Evolutionary conservation across 2,888 invertebrate genomes (phyloP), one percentile per base, ranked within the genome.

Genomic region (Glaucopsyche alexis): DNA sequence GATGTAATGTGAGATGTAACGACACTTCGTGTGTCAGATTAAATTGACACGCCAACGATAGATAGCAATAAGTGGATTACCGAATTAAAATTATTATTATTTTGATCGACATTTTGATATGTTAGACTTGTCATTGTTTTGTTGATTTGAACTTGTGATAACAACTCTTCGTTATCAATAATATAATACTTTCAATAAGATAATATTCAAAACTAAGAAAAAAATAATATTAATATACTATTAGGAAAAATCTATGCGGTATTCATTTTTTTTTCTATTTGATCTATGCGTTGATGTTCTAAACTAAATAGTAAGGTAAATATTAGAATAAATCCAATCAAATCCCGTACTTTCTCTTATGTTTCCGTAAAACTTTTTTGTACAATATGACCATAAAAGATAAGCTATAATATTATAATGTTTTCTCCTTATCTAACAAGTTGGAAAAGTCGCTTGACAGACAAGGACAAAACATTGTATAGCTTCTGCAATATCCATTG

Each of bases 1-100:
- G 52, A 71, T 66, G 50, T 66, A 73, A 67, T 71, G 55, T 65
- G 49, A 74, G 73, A 73, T 76, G 75, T 75, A 73, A 74, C 74
- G 71, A 76, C 73, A 75, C 75, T 74, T 75, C 73, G 75, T 60
- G 52, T 75, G 76, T 76, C 78, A 77, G 75, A 77, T 75, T 77
- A 75, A 74, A 77, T 72, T 73, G 73, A 75, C 74, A 77, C 75
- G 73, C 75, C 75, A 75, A 40, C 71, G 74, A 74, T 70, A 74
- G 69, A 72, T 74, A 74, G 74, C 50, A 72, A 71, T 75, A 72
- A 74, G 75, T 75, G 73, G 73, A 70, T 73, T 69, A 49, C 69
- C 47, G 69, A 69, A 49, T 69, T 69, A 47, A 40, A 40, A 29
- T 69, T 71, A 60, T 72, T 47, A 38, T 49, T 71, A 50, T 69